These are phyloP conservation scores for Epinotia bilunana DNA, from an alignment of 2,888 invertebrate species.

Conservation along the genomic window DNA sequence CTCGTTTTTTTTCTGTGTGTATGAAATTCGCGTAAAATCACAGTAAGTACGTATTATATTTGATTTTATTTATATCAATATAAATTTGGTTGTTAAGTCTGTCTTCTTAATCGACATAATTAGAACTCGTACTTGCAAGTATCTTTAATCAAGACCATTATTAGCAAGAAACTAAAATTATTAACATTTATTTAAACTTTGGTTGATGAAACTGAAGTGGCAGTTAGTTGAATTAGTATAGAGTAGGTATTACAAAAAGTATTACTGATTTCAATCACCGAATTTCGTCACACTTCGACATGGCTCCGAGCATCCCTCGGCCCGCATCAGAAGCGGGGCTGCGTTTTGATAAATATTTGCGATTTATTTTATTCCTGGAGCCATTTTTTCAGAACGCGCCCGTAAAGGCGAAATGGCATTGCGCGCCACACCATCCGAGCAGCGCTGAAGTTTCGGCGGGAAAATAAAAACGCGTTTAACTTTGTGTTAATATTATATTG, in stretches of 20 bases:
- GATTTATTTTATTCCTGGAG: conserved; percentile 76
- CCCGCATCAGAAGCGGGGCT: conserved; percentile 58
- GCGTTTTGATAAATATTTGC: conserved; percentile 80
- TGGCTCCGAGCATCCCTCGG: conserved; percentile 53
- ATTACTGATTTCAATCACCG: neutral
- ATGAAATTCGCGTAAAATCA: no score
- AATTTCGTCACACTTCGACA: conserved; percentile 31
- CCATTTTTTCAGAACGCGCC: conserved; percentile 74
- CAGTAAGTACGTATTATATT: no score
- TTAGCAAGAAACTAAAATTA: no score
- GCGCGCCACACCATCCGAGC: conserved; percentile 64
- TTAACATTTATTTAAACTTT: no score
- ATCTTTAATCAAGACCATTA: no score
- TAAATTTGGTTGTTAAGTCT: no score
- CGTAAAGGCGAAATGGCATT: conserved; percentile 71
- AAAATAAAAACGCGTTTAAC: conserved; percentile 84
- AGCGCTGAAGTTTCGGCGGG: conserved; percentile 74
- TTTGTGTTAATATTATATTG: conserved; percentile 85
- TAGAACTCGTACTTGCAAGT: no score
- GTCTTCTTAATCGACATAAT: no score
- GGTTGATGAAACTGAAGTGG: no score
- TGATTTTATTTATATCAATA: no score
- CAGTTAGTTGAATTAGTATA: no score
- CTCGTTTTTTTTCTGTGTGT: no score
- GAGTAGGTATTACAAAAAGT: neutral